Conservation (phyloP, 2,888 invertebrate species). For the Toxonevra muliebris region DNA sequence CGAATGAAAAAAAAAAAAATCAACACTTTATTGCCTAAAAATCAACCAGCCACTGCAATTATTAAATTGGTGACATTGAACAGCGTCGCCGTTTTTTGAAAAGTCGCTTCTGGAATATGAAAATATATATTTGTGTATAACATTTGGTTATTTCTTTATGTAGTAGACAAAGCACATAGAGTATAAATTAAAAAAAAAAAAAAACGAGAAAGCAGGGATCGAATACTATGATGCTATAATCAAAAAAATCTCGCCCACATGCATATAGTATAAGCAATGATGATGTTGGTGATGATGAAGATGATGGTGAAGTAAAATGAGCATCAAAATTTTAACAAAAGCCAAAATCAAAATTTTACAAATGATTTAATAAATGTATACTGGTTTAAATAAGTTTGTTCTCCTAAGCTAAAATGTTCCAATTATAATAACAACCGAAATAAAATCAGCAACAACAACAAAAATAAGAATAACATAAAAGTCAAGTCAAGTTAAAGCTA, state of each 20-base stretch:
- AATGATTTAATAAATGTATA: no score
- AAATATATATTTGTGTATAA: slow-evolving; percentile 17
- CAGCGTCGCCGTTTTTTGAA: slow-evolving; percentile 14
- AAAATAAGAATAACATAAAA: background rate
- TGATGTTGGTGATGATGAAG: background rate
- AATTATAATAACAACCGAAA: background rate
- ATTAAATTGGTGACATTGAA: slow-evolving; percentile 33
- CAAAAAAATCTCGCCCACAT: background rate
- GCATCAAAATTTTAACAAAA: background rate
- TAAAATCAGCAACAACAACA: background rate
- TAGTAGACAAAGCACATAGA: slow-evolving; percentile 19
- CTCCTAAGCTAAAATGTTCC: no score
- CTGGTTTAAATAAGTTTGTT: no score
- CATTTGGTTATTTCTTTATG: no score
- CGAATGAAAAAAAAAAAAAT: slow-evolving; percentile 17
- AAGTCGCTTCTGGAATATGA: slow-evolving; percentile 10
- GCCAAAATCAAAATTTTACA: background rate
- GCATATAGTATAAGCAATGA: background rate
- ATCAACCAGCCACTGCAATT: slow-evolving; percentile 16
- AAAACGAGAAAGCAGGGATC: background rate
- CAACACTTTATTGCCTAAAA: slow-evolving; percentile 22
- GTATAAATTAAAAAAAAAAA: slow-evolving; percentile 3
- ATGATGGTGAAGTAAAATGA: background rate
- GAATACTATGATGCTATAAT: background rate
- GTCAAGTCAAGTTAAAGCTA: background rate